Evolutionary conservation across 2,888 invertebrate genomes (phyloP), one percentile per base, ranked within the genome.

Genomic region (Caenorhabditis auriculariae): DNA sequence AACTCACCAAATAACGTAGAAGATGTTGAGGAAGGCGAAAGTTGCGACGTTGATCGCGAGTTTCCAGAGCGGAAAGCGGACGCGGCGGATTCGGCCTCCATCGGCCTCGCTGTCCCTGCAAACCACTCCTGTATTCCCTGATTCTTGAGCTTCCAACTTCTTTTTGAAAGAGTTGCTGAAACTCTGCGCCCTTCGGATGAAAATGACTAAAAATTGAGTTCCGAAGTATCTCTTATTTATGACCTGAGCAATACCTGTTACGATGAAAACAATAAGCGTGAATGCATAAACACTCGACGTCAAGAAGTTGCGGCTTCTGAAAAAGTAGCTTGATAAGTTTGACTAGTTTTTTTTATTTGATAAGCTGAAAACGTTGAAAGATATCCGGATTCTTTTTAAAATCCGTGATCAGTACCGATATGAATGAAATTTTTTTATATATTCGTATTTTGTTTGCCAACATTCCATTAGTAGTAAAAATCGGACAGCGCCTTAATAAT

Each of bases 51-150:
- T 77, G 43, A 78, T 44, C 0, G 74, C 74, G 46, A 78, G 52
- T 47, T 78, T 78, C 78, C 78, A 78, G 15, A 78, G 45, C 0
- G 78, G 78, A 49, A 78, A 78, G 7, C 78, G 60, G 6, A 67
- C 64, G 56, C 56, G 52, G 43, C 63, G 58, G 35, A 63, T 63
- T 7, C 63, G 27, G 2, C 63, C 63, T 9, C 54, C 54, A 19
- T 57, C 57, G 1, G 48, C 58, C 37, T 63, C 63, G n/a, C 59
- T 38, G 21, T 55, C 55, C 7, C 57, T 57, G 47, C 27, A 57
- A 57, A 23, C 35, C 9, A 35, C n/a, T 9, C 9, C 9, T 35
- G 12, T 41, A 41, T 41, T 12, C 19, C 9, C n/a, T n/a, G 26
- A 17, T 5, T 21, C 7, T 37, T 5, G 7, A 38, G 41, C 15